Conservation (phyloP, 2,797 vertebrate genomes). For the Todus mexicanus region DNA sequence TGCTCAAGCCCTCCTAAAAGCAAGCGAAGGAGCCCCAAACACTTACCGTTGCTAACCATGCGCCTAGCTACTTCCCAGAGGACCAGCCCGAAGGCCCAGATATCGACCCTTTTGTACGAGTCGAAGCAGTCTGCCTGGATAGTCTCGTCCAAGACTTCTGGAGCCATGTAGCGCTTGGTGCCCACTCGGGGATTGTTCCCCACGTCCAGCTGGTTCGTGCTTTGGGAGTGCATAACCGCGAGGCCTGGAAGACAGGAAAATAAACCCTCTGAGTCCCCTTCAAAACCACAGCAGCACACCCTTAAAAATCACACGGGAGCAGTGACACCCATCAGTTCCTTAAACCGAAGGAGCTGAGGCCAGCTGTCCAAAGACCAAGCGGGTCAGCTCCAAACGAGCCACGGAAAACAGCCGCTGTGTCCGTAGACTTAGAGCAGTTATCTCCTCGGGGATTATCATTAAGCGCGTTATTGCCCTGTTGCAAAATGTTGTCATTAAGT, state of each 20-base stretch:
- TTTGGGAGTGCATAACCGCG: slow-evolving; percentile 97
- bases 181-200: slow-evolving; percentile 97
- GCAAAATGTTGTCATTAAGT: neutral
- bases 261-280: too few relatives aligned
- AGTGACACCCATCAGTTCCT: neutral
- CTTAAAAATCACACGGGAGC: fast-evolving
- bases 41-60: slow-evolving; percentile 95
- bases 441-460: neutral
- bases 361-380: neutral
- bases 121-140: slow-evolving; percentile 98
- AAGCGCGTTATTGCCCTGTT: neutral
- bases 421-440: neutral
- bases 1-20: fast-evolving
- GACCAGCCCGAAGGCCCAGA: slow-evolving; percentile 96
- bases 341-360: neutral
- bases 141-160: slow-evolving; percentile 92
- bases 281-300: fast-evolving
- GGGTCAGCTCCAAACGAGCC: neutral
- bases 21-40: neutral
- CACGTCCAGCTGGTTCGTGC: slow-evolving; percentile 94
- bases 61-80: slow-evolving; percentile 95
- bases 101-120: slow-evolving; percentile 95
- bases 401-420: neutral
- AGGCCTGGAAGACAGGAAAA: slow-evolving; percentile 76
- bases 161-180: slow-evolving; percentile 98